Conservation (phyloP, 1,140 invertebrate genomes). For the Agraylea sexmaculata region DNA sequence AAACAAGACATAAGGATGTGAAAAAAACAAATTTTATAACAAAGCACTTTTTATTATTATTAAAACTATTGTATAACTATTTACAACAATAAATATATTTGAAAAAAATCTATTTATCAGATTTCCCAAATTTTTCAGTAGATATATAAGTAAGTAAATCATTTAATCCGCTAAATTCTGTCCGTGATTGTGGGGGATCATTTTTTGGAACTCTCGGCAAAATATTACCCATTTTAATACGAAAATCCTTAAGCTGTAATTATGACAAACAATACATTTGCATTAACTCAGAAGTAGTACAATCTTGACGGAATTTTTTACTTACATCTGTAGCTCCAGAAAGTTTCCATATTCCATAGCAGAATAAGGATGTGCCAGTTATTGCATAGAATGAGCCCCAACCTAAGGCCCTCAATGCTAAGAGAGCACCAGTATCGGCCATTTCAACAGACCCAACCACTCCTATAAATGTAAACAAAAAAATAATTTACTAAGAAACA, state of each 20-base stretch:
- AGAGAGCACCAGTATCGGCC: conserved; percentile 59
- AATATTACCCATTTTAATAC: conserved; percentile 53
- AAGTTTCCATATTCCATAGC: conserved; percentile 79
- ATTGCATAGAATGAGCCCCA: conserved; percentile 81
- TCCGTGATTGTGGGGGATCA: conserved; percentile 67
- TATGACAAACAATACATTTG: conserved; percentile 6
- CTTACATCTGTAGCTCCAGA: conserved; percentile 69
- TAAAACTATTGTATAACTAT: conserved; percentile 13
- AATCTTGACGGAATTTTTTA: conserved; percentile 6
- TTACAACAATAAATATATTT: conserved; percentile 19
- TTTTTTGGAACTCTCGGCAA: conserved; percentile 70
- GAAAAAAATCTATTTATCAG: conserved; percentile 11
- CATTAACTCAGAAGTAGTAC: background rate
- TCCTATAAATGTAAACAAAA: conserved; percentile 23
- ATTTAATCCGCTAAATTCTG: conserved; percentile 73
- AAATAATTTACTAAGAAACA: background rate
- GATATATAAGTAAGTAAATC: conserved; percentile 69
- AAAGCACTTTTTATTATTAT: conserved; percentile 12
- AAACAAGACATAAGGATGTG: conserved; percentile 70
- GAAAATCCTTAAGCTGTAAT: conserved; percentile 57
- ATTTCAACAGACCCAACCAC: conserved; percentile 49
- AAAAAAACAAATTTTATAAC: conserved; percentile 13
- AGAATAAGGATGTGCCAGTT: conserved; percentile 66
- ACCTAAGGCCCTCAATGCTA: conserved; percentile 72
- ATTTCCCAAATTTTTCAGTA: conserved; percentile 38